These are phyloP conservation scores for Philopedon plagiatum DNA, from an alignment of 2,888 invertebrate genomes.

Conservation along the genomic window DNA sequence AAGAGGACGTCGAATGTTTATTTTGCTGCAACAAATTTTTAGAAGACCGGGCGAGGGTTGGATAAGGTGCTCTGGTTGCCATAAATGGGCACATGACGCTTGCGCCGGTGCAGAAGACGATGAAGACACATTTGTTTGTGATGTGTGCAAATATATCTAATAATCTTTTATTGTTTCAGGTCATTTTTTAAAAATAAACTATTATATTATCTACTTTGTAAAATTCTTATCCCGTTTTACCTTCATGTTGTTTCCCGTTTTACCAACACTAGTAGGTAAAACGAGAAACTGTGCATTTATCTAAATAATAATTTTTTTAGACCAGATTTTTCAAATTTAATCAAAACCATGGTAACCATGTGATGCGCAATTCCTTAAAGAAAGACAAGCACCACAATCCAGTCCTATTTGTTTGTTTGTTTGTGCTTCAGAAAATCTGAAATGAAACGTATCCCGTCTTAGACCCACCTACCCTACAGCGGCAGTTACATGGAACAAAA, in stretches of 20 bases:
- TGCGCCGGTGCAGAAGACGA: constrained; percentile 14
- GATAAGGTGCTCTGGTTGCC: constrained; percentile 23
- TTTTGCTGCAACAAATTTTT: too few species aligned
- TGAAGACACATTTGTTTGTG: constrained; percentile 3
- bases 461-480: neutral
- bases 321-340: neutral
- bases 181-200: too few species aligned
- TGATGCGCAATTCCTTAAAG: neutral
- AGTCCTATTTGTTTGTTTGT: neutral
- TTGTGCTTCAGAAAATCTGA: neutral
- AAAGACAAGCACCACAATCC: neutral
- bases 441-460: neutral
- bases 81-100: constrained; percentile 26
- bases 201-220: too few species aligned
- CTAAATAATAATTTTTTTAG: neutral
- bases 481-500: too few species aligned
- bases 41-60: neutral
- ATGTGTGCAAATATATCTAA: too few species aligned
- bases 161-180: too few species aligned
- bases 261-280: too few species aligned
- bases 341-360: neutral
- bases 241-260: too few species aligned
- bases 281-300: neutral
- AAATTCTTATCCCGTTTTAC: too few species aligned
- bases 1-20: too few species aligned